Percentiles rank a stretch among this genome's conserved stretches.
phyloP scores from a whole-genome alignment of 2,113 vertebrate genomes.

The Danionella cerebrum region DNA sequence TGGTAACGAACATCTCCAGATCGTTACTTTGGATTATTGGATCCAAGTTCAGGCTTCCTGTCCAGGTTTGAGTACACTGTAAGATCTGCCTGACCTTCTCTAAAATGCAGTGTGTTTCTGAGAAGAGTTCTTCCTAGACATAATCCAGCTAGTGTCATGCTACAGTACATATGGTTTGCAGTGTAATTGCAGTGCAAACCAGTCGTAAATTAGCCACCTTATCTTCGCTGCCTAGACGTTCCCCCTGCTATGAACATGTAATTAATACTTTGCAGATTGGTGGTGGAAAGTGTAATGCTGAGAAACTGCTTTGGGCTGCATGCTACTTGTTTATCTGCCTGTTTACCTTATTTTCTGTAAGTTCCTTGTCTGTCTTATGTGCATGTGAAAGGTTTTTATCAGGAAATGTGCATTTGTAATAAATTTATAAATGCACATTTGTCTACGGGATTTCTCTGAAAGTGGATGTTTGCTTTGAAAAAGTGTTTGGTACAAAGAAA shows the following conservation, averaged over 20 bases:
- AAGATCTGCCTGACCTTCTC: not conserved
- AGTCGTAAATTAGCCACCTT: not conserved
- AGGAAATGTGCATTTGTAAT: too few relatives aligned
- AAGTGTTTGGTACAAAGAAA: too few relatives aligned
- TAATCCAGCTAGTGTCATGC: not conserved
- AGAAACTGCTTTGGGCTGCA: not conserved
- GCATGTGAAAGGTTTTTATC: too few relatives aligned
- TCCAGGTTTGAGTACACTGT: constrained; percentile 4
- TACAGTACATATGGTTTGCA: not conserved
- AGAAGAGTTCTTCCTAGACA: not conserved
- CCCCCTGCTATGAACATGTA: not conserved
- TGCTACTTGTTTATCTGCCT: not conserved
- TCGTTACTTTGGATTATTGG: not conserved
- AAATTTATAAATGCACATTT: too few relatives aligned
- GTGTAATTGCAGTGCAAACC: not conserved
- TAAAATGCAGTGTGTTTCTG: not conserved
- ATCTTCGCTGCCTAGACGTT: not conserved
- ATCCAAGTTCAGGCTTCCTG: not conserved
- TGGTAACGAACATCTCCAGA: too few relatives aligned
- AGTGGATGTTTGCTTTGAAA: not conserved
- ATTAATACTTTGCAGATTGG: not conserved
- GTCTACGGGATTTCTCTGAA: too few relatives aligned
- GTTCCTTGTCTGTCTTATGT: too few relatives aligned
- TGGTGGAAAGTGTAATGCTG: not conserved
- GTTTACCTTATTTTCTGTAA: not conserved